Evolutionary conservation across 1,140 invertebrate species (phyloP).

Genomic region (Pseudomyrmex pallidus): DNA sequence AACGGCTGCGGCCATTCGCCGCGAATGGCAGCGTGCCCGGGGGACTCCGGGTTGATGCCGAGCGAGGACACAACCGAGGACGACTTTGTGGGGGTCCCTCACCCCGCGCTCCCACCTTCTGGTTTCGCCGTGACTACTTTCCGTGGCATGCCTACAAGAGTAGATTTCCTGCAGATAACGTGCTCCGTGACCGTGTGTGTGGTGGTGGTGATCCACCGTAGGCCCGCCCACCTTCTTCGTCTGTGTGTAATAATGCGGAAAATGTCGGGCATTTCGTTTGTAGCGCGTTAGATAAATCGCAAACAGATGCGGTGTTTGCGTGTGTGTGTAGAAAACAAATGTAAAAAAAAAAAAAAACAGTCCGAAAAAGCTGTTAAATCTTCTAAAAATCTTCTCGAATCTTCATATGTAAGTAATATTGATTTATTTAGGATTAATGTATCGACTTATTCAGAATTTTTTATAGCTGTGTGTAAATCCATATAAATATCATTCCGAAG

Average conservation of each 20-base stretch:
- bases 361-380: too few species aligned
- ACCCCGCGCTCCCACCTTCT: constrained; percentile 24
- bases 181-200: constrained; percentile 63
- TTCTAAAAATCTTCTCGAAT: too few species aligned
- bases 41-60: constrained; percentile 28
- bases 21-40: constrained; percentile 62
- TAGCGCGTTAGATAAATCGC: too few species aligned
- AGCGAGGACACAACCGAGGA: constrained; percentile 59
- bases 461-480: too few species aligned
- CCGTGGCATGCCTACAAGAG: constrained; percentile 81
- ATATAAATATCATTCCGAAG: too few species aligned
- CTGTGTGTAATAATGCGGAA: constrained; percentile 51
- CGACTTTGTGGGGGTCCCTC: constrained; percentile 26
- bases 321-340: too few species aligned
- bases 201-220: constrained; percentile 78
- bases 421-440: too few species aligned
- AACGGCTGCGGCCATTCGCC: constrained; percentile 69
- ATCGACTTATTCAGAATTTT: too few species aligned
- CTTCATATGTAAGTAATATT: too few species aligned
- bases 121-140: constrained; percentile 9
- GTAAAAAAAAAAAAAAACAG: too few species aligned
- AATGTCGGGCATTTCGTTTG: neutral
- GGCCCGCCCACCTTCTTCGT: constrained; percentile 65
- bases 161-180: constrained; percentile 84
- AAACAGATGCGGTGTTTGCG: neutral